phyloP scores from a whole-genome alignment of 1,140 invertebrate genomes.

The Diplogasteroides magnus region DNA sequence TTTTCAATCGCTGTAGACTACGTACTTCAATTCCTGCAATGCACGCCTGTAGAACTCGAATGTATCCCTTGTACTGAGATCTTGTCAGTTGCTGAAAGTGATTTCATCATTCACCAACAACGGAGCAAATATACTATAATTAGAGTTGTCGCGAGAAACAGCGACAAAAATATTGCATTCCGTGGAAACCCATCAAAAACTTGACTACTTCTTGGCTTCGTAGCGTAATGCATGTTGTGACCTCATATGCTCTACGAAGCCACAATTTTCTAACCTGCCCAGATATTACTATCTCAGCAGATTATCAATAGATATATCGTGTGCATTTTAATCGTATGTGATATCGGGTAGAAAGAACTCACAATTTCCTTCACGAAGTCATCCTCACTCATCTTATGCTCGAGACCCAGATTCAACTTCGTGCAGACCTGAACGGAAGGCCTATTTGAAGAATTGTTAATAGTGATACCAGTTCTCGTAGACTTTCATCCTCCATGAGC shows the following conservation, averaged over 20 bases:
- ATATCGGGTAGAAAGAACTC: conserved; percentile 61
- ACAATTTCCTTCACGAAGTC: conserved; percentile 97
- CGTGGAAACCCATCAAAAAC: too few species aligned
- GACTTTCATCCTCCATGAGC: conserved; percentile 97
- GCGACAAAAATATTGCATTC: too few species aligned
- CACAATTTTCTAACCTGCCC: too few species aligned
- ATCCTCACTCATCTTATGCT: conserved; percentile 82
- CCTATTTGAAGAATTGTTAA: neutral
- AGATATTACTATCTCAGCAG: too few species aligned
- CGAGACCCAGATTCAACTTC: conserved; percentile 86
- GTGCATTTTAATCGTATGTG: too few species aligned
- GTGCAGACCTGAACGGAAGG: conserved; percentile 65
- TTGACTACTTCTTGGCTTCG: too few species aligned
- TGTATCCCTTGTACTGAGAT: conserved; percentile 89
- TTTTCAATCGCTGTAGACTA: neutral
- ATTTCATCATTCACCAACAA: neutral
- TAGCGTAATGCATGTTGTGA: too few species aligned
- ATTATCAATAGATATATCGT: too few species aligned
- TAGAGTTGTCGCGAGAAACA: too few species aligned
- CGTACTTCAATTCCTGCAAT: conserved; percentile 65
- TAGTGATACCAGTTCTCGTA: conserved; percentile 73
- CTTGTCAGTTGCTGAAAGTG: conserved; percentile 73
- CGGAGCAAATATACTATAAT: too few species aligned
- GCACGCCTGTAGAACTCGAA: conserved; percentile 81
- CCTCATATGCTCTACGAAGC: too few species aligned